Percentiles rank a stretch among this genome's conserved stretches.
Conservation (phyloP, 2,888 invertebrate species). For the Hanleya hanleyi region DNA sequence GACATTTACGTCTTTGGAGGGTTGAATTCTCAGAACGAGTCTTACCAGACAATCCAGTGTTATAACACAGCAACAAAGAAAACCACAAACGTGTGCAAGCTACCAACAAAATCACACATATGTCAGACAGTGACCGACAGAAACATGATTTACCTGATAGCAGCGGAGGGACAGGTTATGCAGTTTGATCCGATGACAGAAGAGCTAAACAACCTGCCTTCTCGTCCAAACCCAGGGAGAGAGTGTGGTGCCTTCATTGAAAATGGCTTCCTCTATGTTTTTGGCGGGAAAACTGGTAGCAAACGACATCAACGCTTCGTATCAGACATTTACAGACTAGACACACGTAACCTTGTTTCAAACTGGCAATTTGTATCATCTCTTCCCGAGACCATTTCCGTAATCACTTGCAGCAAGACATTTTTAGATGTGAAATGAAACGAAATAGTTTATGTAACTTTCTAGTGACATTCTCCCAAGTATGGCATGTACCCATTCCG, state of each 20-base stretch:
- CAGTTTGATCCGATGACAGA: background rate
- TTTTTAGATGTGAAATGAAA: too few relatives aligned
- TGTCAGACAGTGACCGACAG: background rate
- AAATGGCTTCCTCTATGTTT: background rate
- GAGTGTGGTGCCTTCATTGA: background rate
- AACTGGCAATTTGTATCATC: too few relatives aligned
- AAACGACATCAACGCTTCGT: too few relatives aligned
- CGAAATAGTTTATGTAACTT: too few relatives aligned
- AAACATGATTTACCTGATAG: background rate
- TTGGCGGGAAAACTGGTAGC: constrained; percentile 4
- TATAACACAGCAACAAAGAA: background rate
- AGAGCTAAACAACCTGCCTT: background rate
- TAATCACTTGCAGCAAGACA: too few relatives aligned
- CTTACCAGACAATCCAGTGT: background rate
- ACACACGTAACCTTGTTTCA: too few relatives aligned
- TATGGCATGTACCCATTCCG: too few relatives aligned
- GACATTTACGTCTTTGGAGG: background rate
- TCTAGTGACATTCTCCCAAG: too few relatives aligned
- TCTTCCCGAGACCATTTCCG: too few relatives aligned
- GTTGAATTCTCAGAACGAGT: background rate
- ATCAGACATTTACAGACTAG: background rate
- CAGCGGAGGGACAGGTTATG: background rate
- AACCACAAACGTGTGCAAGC: background rate
- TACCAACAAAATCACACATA: background rate
- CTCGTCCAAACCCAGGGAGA: background rate